Percentiles rank a stretch among this genome's conserved stretches.
Evolutionary conservation across 23 tunicate genomes (phyloP).

Genomic region (Oikopleura dioica): DNA sequence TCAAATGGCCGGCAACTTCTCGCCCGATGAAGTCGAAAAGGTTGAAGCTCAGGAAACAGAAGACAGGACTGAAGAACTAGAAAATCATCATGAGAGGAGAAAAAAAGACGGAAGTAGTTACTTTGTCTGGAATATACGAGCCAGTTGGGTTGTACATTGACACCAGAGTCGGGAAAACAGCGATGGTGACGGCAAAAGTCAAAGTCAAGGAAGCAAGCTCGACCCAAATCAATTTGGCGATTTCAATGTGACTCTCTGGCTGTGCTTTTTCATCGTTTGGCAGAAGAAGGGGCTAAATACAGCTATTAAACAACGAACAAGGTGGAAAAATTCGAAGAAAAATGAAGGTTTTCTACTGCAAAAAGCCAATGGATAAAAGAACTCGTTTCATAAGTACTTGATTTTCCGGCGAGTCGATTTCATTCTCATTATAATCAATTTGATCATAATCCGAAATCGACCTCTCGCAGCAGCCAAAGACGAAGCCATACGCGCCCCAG

Average conservation of each 20-base stretch:
- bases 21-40: constrained; percentile 9
- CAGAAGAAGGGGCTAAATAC: background rate
- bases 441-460: background rate
- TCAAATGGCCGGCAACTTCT: background rate
- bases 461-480: background rate
- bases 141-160: constrained; percentile 4
- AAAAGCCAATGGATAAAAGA: background rate
- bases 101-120: no score
- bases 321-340: background rate
- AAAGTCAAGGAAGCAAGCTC: background rate
- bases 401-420: background rate
- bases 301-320: background rate
- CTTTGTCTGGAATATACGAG: background rate
- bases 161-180: constrained; percentile 7
- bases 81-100: no score
- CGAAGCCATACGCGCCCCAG: background rate
- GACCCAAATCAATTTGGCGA: background rate
- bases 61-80: background rate
- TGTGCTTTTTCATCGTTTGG: background rate
- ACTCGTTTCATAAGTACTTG: background rate
- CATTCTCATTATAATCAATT: background rate
- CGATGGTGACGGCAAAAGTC: background rate
- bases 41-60: background rate
- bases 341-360: no score
- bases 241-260: background rate